Percentiles rank a stretch among this genome's conserved stretches.
phyloP scores from a whole-genome alignment of 2,797 vertebrate species.

The Sebastes iracundus region DNA sequence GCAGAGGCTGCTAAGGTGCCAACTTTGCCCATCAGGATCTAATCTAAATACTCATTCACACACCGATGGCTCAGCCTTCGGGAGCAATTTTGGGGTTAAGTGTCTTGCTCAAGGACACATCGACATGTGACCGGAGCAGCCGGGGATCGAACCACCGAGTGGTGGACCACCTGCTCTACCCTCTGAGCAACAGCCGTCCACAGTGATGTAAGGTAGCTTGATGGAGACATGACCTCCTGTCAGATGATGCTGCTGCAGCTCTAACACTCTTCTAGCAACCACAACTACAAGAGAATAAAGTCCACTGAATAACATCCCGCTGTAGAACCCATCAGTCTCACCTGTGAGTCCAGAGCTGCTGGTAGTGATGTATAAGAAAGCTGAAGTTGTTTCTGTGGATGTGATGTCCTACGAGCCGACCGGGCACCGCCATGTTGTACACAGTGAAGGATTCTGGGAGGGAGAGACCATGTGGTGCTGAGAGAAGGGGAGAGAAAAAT shows the following conservation, averaged over 20 bases:
- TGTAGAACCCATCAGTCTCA: slow-evolving; percentile 12
- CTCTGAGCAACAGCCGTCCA: too few relatives aligned
- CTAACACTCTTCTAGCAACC: neutral
- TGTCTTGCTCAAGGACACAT: too few relatives aligned
- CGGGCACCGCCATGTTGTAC: slow-evolving; percentile 80
- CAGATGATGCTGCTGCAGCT: slow-evolving; percentile 26
- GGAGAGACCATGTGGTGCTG: slow-evolving; percentile 36
- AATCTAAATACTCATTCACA: too few relatives aligned
- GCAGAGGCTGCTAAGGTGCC: too few relatives aligned
- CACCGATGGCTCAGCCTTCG: too few relatives aligned
- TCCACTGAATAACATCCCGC: fast-evolving
- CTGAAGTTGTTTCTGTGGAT: slow-evolving; percentile 52
- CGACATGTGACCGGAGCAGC: too few relatives aligned
- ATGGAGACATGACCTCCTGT: slow-evolving; percentile 54
- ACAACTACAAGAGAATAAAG: fast-evolving
- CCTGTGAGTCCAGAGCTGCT: slow-evolving; percentile 63
- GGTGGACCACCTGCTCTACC: too few relatives aligned
- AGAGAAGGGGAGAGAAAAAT: neutral
- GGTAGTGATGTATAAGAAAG: slow-evolving; percentile 44
- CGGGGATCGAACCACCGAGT: too few relatives aligned
- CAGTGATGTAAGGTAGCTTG: neutral
- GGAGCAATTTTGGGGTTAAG: too few relatives aligned
- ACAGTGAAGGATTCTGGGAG: slow-evolving; percentile 60
- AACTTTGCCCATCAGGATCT: too few relatives aligned
- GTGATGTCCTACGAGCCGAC: slow-evolving; percentile 60